Evolutionary conservation across 2,888 invertebrate species (phyloP), one percentile per base, ranked within the genome.

Genomic region (Hypercompe scribonia): DNA sequence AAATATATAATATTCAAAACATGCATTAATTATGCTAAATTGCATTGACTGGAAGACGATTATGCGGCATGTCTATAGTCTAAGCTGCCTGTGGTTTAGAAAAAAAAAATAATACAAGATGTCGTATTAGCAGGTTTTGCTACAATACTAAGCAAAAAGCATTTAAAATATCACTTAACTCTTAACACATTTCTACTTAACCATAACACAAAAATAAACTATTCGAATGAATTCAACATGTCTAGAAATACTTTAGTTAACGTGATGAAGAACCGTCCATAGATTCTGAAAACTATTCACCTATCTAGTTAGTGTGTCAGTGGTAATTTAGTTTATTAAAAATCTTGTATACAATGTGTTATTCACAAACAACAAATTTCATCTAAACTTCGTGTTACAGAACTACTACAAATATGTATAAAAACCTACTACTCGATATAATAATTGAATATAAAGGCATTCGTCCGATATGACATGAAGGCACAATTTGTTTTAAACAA

Each of bases 381-480:
- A 81, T 90, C 88, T 90, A 91, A 90, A 89, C 78, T 76, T 84
- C 80, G 86, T 89, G 85, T 84, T 89, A 88, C 78, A 87, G 79
- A 88, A 83, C 86, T 85, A 87, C 87, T 89, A 90, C 88, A 86
- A 90, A 90, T 88, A 90, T 90, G 92, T 90, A 91, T 94, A 94
- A 90, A 70, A 90, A 86, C 86, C 92, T 93, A 93, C 91, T 90
- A 90, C 89, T 91, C 91, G 90, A 91, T 89, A 87, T 88, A 86
- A 88, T 84, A 87, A 86, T 84, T 81, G 83, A 84, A 79, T 83
- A 81, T 88, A 90, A 95, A 95, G 94, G 94, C 94, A 93, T 91
- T 89, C 91, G 91, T 94, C 90, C 87, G 94, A 95, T 94, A 94
- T 95, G 95, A 95, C 93, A 92, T 87, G 90, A 95, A 95, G 95